Conservation (phyloP, 2,113 vertebrate genomes). For the Tylochromis polylepis region DNA sequence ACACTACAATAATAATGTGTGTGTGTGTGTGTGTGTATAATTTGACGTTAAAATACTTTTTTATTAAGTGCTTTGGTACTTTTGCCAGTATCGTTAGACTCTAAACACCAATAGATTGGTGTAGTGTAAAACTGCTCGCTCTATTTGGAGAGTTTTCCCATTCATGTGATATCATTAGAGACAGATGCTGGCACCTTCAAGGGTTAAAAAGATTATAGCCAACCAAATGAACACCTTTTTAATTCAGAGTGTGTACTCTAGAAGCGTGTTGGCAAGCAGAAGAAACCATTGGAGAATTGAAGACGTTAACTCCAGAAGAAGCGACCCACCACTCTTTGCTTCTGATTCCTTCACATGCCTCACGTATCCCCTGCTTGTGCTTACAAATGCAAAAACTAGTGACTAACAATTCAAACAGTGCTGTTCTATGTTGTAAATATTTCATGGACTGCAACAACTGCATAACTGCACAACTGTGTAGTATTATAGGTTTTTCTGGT, state of each 20-base stretch:
- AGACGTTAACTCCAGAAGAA: constrained; percentile 9
- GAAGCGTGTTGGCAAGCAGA: constrained; percentile 7
- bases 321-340: not conserved
- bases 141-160: not conserved
- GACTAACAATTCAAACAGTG: not conserved
- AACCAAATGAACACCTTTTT: not conserved
- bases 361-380: not conserved
- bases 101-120: not conserved
- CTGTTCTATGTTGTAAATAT: not conserved
- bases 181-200: fast-evolving
- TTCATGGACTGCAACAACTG: not conserved
- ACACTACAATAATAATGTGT: fast-evolving
- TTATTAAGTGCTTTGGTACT: not conserved
- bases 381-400: not conserved
- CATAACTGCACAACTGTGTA: not conserved
- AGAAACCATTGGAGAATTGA: not conserved
- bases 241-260: not conserved
- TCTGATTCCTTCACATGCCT: not conserved
- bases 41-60: fast-evolving
- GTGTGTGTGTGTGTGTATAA: not conserved
- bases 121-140: not conserved
- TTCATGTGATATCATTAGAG: not conserved
- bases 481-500: not conserved
- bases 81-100: not conserved
- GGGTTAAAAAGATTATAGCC: not conserved